Evolutionary conservation across 2,888 invertebrate genomes (phyloP), one percentile per base, ranked within the genome.

Genomic region (Ectemnius continuus): DNA sequence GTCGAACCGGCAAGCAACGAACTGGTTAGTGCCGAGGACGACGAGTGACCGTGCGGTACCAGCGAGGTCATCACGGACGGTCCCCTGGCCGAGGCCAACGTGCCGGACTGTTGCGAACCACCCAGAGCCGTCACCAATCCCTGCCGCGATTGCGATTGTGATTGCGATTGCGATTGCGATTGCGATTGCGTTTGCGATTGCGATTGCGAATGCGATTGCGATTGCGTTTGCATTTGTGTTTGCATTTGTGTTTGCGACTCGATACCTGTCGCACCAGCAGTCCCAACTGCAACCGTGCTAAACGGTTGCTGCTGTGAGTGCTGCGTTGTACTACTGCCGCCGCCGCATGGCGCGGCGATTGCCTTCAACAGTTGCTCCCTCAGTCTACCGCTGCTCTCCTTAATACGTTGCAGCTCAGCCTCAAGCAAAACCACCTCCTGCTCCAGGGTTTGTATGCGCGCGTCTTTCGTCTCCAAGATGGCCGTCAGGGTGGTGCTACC

Each of bases 381-480:
- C 61, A 91, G 67, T 61, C 85, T 87, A 63, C 91, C 91, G 8
- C 91, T 89, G 82, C 90, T 88, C 68, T 92, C 93, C 76, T 92
- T 92, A 79, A 92, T 91, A 72, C 93, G 92, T 81, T 93, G 93
- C 91, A 96, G 92, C 92, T 96, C 96, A 91, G 94, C 93, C 92
- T 97, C 96, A 91, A 96, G 93, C 90, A 96, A 92, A 86, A 93
- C 93, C 86, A 97, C 94, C 92, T 97, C 96, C 88, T 95, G 95
- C 93, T 97, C 97, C 92, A 97, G 93, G 81, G 95, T 96, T 90
- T 95, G 94, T 91, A 97, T 96, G 91, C 96, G 94, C 88, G 95
- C 95, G 92, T 97, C 97, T 94, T 97, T 95, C 87, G 95, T 95
- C 93, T 95, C 95, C 92, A 96, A 93, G 91, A 95, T 95, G 87